Percentiles rank a stretch among this genome's conserved stretches.
phyloP scores from a whole-genome alignment of 2,888 invertebrate species.

The Galeruca laticollis region DNA sequence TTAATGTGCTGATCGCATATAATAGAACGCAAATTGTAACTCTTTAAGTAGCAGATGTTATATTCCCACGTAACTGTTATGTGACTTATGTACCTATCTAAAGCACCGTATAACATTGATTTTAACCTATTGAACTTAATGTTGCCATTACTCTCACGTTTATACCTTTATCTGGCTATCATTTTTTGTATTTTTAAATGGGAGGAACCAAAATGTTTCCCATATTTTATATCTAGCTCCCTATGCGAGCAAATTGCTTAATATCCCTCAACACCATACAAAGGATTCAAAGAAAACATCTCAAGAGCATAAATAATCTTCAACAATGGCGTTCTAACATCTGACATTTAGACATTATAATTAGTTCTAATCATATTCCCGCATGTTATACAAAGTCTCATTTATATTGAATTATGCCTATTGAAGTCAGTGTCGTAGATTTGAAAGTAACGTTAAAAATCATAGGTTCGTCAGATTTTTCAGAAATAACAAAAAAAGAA shows the following conservation, averaged over 20 bases:
- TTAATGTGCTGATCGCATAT: too few relatives aligned
- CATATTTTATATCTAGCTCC: slow-evolving; percentile 6
- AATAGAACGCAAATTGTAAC: background rate
- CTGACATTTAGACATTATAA: slow-evolving; percentile 35
- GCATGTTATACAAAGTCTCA: slow-evolving; percentile 28
- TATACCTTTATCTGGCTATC: background rate
- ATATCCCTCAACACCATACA: slow-evolving; percentile 29
- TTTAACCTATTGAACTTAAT: slow-evolving; percentile 5
- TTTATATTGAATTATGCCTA: slow-evolving; percentile 14
- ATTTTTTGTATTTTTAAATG: slow-evolving; percentile 13
- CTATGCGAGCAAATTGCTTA: slow-evolving; percentile 23
- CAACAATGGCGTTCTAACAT: slow-evolving; percentile 29
- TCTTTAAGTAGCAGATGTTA: background rate
- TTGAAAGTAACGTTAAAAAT: background rate
- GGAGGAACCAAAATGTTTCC: slow-evolving; percentile 20
- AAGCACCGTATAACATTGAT: background rate
- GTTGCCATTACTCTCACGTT: background rate
- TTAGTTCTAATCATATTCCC: slow-evolving; percentile 35
- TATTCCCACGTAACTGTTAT: background rate
- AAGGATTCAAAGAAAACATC: slow-evolving; percentile 10
- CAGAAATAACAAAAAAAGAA: too few relatives aligned
- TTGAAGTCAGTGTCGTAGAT: background rate
- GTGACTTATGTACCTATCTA: background rate
- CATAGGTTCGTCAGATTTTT: background rate
- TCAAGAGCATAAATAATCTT: slow-evolving; percentile 33